phyloP scores from a whole-genome alignment of 1,140 invertebrate genomes.

The Chelonus insularis region DNA sequence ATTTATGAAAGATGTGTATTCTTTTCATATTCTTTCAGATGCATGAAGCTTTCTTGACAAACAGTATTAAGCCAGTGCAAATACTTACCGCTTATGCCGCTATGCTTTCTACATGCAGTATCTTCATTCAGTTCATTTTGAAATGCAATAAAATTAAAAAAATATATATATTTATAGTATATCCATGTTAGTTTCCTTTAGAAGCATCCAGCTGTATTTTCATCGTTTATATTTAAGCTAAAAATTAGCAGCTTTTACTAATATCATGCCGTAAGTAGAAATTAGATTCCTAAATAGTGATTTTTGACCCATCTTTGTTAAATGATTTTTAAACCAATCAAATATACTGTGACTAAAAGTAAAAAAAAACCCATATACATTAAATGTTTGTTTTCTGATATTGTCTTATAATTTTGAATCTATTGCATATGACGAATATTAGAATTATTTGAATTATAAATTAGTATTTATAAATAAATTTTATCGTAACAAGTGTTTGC shows the following conservation, averaged over 20 bases:
- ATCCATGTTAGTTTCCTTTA: constrained; percentile 24
- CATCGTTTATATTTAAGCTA: constrained; percentile 41
- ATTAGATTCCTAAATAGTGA: background rate
- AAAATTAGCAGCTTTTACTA: constrained; percentile 35
- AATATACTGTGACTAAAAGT: too few species aligned
- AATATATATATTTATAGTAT: constrained; percentile 24
- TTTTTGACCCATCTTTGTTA: constrained; percentile 1
- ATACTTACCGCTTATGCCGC: constrained; percentile 52
- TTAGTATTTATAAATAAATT: background rate
- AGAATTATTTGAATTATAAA: too few species aligned
- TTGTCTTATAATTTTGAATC: too few species aligned
- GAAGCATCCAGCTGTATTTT: constrained; percentile 37
- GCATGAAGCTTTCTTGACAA: constrained; percentile 55
- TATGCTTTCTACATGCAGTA: constrained; percentile 56
- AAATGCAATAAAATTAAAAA: constrained; percentile 14
- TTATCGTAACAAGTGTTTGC: constrained; percentile 20
- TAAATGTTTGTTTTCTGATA: too few species aligned
- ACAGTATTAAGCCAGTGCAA: constrained; percentile 45
- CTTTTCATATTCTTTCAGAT: constrained; percentile 45
- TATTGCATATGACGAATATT: too few species aligned
- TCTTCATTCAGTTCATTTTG: constrained; percentile 18
- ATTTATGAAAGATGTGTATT: constrained; percentile 15
- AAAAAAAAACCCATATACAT: too few species aligned
- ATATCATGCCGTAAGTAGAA: constrained; percentile 41
- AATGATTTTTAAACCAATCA: constrained; percentile 29